Evolutionary conservation across 2,797 vertebrate genomes (phyloP), one percentile per base, ranked within the genome.

Genomic region (Atherinosoma microstoma): DNA sequence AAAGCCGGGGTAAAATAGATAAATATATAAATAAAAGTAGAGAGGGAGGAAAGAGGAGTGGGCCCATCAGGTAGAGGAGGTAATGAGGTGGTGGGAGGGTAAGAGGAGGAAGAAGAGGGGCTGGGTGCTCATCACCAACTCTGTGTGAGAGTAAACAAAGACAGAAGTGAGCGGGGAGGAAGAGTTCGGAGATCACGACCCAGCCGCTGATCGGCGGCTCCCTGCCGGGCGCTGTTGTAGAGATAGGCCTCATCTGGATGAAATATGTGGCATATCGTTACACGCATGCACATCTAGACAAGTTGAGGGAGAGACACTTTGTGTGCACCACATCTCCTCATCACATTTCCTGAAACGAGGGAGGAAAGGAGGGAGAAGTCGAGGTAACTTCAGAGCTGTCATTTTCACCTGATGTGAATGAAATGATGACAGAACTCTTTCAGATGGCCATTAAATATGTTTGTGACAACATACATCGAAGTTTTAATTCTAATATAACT

Each of bases 1-100:
- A 93, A 97, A 95, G 97, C 97, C 91, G 96, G 94, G 95, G 95
- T 94, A 94, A 95, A 88, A 92, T 80, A 87, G 86, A 92, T 91
- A 93, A 92, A 95, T 94, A 93, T 93, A 94, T 91, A 93, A 94
- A 94, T 90, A 92, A 85, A 85, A 80, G 72, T 67, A 65, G 82
- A 63, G 73, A 80, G 66, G 68, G 77, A 76, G 78, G 64, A 11
- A 58, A 40, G 80, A 83, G 76, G 78, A 73, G 78, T 40, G 73
- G 79, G 82, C 77, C 89, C 90, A 93, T 94, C 93, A 94, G 93
- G 93, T 93, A 91, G 86, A 89, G 82, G 86, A 91, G 91, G 92
- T 92, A 93, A 94, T 94, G 92, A 93, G 91, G 91, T 93, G 90
- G 82, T 67, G 85, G 85, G 82, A 73, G 72, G 63, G 61, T 57